Conservation (phyloP, 1,140 invertebrate genomes). For the Sitophilus oryzae region DNA sequence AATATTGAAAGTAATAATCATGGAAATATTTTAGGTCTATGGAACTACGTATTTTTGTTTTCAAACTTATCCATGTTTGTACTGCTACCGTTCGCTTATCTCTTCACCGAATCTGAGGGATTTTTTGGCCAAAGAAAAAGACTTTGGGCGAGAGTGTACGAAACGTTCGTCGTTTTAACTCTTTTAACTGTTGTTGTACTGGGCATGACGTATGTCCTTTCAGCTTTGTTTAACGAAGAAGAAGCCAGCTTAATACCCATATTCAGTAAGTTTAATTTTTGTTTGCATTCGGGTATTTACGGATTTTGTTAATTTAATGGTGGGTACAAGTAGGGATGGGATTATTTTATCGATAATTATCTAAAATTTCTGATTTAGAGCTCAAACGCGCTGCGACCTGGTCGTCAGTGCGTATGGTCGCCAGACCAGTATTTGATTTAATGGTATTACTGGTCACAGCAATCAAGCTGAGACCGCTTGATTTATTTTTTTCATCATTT, state of each 20-base stretch:
- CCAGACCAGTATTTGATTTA: no score
- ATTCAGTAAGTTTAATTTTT: slow-evolving; percentile 61
- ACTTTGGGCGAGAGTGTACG: slow-evolving; percentile 82
- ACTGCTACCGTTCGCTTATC: slow-evolving; percentile 93
- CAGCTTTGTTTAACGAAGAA: slow-evolving; percentile 72
- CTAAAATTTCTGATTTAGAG: no score
- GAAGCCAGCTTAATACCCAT: slow-evolving; percentile 68
- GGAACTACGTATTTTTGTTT: slow-evolving; percentile 96
- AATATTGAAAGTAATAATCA: slow-evolving; percentile 8
- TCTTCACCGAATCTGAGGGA: slow-evolving; percentile 97
- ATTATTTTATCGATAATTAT: no score
- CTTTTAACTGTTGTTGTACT: slow-evolving; percentile 77
- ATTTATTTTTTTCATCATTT: no score
- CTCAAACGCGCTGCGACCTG: no score
- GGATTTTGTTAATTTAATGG: no score
- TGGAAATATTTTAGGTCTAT: slow-evolving; percentile 65
- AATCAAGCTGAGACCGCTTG: no score
- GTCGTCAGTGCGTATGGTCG: no score
- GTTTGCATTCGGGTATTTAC: neutral
- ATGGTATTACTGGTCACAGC: no score
- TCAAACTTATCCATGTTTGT: slow-evolving; percentile 94
- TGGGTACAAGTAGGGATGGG: no score
- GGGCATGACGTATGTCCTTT: slow-evolving; percentile 85
- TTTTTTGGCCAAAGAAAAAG: slow-evolving; percentile 81
- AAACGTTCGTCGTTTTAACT: slow-evolving; percentile 82